These are phyloP conservation scores for Phataginus tetradactyla DNA, from an alignment of 2,797 vertebrate species.

Conservation along the genomic window DNA sequence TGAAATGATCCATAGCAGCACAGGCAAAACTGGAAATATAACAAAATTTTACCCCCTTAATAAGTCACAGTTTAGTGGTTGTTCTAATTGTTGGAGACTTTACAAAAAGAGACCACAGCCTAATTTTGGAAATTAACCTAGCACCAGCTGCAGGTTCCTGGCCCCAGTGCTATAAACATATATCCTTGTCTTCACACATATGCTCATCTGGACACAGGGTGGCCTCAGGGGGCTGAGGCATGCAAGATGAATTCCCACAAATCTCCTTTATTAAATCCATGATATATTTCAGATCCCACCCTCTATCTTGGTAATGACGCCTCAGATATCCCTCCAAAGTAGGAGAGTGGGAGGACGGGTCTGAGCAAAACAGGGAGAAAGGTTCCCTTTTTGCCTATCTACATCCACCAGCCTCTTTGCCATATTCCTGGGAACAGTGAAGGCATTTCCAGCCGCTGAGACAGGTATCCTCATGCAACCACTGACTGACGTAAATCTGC, in stretches of 20 bases:
- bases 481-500: not conserved
- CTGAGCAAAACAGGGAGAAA: not conserved
- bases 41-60: not conserved
- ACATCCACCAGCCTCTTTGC: not conserved
- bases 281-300: slow-evolving; percentile 64
- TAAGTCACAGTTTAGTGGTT: slow-evolving; percentile 33
- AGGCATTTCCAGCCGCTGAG: not conserved
- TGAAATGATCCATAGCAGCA: not conserved
- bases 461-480: not conserved
- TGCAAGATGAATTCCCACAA: slow-evolving; percentile 78
- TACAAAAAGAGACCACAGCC: slow-evolving; percentile 45
- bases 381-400: not conserved
- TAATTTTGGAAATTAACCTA: slow-evolving; percentile 77
- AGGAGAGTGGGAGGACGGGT: not conserved
- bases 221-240: slow-evolving; percentile 58
- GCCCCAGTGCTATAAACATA: slow-evolving; percentile 58
- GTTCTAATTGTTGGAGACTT: slow-evolving; percentile 53
- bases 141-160: slow-evolving; percentile 80
- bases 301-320: slow-evolving; percentile 57
- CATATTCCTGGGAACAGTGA: not conserved
- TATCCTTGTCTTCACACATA: slow-evolving; percentile 78
- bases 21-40: not conserved
- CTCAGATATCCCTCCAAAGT: slow-evolving; percentile 61
- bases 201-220: slow-evolving; percentile 75
- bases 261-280: slow-evolving; percentile 79